phyloP scores from a whole-genome alignment of 2,113 vertebrate genomes.

The Eidolon helvum region DNA sequence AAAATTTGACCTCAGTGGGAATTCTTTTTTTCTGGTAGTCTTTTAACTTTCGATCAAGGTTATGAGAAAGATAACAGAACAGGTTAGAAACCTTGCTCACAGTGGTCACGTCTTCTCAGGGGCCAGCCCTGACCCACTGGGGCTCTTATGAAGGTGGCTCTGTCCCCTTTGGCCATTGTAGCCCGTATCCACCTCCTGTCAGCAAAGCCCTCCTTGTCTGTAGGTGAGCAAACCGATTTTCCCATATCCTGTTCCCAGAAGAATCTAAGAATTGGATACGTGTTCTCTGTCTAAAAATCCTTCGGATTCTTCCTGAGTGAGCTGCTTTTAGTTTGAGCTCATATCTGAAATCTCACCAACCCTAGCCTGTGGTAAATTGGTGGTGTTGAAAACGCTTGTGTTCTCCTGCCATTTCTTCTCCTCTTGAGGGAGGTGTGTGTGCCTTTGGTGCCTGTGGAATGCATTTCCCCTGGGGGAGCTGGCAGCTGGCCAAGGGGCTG shows the following conservation, averaged over 20 bases:
- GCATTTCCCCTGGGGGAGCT: too few relatives aligned
- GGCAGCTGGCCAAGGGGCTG: too few relatives aligned
- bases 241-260: not conserved
- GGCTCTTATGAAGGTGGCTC: accelerated
- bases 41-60: not conserved
- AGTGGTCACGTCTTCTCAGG: not conserved
- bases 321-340: not conserved
- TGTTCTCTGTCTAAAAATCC: not conserved
- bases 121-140: not conserved
- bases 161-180: accelerated
- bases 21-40: not conserved
- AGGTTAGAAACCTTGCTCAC: not conserved
- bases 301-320: not conserved
- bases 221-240: not conserved
- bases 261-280: not conserved
- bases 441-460: not conserved
- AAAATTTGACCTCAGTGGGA: not conserved
- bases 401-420: not conserved
- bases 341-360: not conserved
- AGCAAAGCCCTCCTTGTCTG: accelerated
- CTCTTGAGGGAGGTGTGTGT: too few relatives aligned
- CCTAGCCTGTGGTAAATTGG: not conserved
- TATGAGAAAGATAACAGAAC: not conserved
- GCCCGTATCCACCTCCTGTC: not conserved
- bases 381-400: accelerated